A percentile compares a stretch with the other conserved stretches of the same genome.
Conservation (phyloP, 2,113 vertebrate species). For the Pterocles burchelli region DNA sequence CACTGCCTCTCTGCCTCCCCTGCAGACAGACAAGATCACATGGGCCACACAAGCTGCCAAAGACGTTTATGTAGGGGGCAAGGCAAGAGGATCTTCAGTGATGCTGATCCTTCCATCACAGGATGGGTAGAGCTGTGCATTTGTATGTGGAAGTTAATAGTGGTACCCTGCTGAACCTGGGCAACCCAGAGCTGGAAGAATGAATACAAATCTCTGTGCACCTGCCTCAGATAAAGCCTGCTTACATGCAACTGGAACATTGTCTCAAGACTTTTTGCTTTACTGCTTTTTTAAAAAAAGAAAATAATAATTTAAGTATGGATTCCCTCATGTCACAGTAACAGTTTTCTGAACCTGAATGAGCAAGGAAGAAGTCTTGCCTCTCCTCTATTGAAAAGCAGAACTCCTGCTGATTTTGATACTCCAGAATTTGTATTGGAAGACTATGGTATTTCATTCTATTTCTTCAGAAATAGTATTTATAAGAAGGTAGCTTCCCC, state of each 20-base stretch:
- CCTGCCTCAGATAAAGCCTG: not conserved
- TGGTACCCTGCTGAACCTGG: not conserved
- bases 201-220: rapidly evolving
- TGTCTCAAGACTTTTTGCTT: not conserved
- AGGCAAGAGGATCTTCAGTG: not conserved
- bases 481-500: not conserved
- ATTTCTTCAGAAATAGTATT: not conserved
- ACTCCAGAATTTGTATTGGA: not conserved
- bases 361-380: not conserved
- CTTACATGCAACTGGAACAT: not conserved
- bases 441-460: not conserved
- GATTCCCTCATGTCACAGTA: not conserved
- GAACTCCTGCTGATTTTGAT: not conserved
- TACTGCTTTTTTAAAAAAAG: not conserved
- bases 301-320: not conserved
- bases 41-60: not conserved
- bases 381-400: not conserved
- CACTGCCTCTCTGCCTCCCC: not conserved
- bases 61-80: not conserved
- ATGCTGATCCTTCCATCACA: not conserved
- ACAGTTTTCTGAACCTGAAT: not conserved
- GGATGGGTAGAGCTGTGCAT: not conserved
- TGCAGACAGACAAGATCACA: not conserved
- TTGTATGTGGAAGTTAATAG: rapidly evolving
- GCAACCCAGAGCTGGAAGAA: not conserved